A percentile compares a stretch with the other conserved stretches of the same genome.
These are phyloP conservation scores for Drosophila kanapiae DNA, from an alignment of 1,140 invertebrate genomes.

Conservation along the genomic window DNA sequence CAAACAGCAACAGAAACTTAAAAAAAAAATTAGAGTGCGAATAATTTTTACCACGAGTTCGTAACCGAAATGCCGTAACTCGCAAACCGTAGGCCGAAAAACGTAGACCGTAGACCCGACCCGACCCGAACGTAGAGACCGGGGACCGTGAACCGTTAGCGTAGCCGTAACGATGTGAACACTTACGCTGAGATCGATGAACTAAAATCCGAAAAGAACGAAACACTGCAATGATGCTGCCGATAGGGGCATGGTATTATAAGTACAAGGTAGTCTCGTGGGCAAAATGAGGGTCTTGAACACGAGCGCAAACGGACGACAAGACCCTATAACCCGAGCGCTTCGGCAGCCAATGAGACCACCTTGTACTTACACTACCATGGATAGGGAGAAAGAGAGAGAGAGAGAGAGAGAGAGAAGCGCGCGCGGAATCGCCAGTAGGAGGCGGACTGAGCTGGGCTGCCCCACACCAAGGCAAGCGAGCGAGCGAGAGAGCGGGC, in stretches of 20 bases:
- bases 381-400: background rate
- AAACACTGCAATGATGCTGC: conserved; percentile 24
- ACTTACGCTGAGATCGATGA: conserved; percentile 82
- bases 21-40: conserved; percentile 25
- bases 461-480: background rate
- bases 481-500: conserved; percentile 15
- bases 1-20: conserved; percentile 8
- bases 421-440: conserved; percentile 5
- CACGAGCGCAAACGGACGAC: background rate
- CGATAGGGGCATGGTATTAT: conserved; percentile 4
- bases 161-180: conserved; percentile 54
- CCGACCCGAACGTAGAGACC: conserved; percentile 4
- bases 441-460: conserved; percentile 1
- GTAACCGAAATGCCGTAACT: conserved; percentile 9
- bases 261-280: conserved; percentile 1
- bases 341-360: background rate
- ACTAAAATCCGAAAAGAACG: conserved; percentile 50
- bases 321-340: background rate
- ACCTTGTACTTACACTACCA: background rate
- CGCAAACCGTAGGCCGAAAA: conserved; percentile 7
- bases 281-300: background rate
- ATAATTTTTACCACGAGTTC: conserved; percentile 28
- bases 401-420: conserved; percentile 10
- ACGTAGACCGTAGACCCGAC: conserved; percentile 2
- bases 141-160: conserved; percentile 20